Base-by-base conservation (phyloP, 2,797 vertebrate genomes). In the Xiphorhynchus erythropygius region DNA sequence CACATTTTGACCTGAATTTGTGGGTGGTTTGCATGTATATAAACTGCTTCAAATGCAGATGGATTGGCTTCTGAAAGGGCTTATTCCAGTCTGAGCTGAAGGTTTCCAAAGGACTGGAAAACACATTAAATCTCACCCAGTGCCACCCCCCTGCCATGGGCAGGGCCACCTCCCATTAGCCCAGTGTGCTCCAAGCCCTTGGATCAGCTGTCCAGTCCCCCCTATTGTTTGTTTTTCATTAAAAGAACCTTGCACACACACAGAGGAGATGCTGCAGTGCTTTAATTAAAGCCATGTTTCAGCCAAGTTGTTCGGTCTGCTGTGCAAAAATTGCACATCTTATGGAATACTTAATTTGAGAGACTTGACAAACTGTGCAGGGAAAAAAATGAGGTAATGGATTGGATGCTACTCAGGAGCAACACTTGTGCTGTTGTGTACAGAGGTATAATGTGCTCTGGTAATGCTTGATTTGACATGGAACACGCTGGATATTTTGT, bases 271-370 rank as follows among this genome's bases (percentile, higher is more conserved):
- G 63, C 80, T 60, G 80, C 19, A 77, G 24, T 22, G 33, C 77
- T 90, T 81, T 76, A 90, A 78, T 85, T 80, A 81, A 75, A 96
- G 5, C 68, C 44, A 5, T 10, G 22, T 56, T 94, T 89, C 74
- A 76, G 74, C 10, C 67, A 27, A 35, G 25, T 47, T 41, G 74
- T 37, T 87, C 42, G 47, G 18, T 74, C 60, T 90, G 63, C 62
- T 46, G 24, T 73, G 92, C 47, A 85, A 60, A 91, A 91, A 84
- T 16, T 5, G 71, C 81, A 28, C 59, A 33, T 55, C 41, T 67
- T 12, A 16, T 57, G 75, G 60, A 78, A 90, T 93, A 85, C 60
- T 85, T 87, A 24, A 93, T 73, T 84, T 89, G 87, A 67, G 80
- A 50, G 30, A 46, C 41, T 47, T 37, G 68, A 90, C 84, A 85